phyloP scores from a whole-genome alignment of 1,140 invertebrate genomes.

The Papilio polyxenes region DNA sequence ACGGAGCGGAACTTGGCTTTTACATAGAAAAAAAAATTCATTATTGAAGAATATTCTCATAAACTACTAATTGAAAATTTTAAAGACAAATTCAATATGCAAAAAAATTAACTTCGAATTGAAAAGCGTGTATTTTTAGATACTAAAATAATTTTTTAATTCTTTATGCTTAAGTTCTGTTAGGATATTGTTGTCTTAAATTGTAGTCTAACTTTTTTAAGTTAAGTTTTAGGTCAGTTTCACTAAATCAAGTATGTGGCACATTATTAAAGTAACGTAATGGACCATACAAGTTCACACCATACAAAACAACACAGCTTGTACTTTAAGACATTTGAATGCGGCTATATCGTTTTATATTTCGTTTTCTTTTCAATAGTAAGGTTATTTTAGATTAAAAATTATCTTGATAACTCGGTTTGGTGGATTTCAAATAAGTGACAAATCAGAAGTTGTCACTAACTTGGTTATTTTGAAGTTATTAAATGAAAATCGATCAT shows the following conservation, averaged over 20 bases:
- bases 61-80: not conserved
- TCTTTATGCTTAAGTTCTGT: not conserved
- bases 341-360: not conserved
- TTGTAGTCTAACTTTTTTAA: not conserved
- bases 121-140: not conserved
- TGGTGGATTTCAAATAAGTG: not conserved
- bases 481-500: not conserved
- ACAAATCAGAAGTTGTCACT: not conserved
- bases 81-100: not conserved
- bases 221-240: not conserved
- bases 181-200: slow-evolving; percentile 11
- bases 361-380: not conserved
- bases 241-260: not conserved
- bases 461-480: not conserved
- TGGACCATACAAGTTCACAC: not conserved
- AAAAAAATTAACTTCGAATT: not conserved
- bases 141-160: not conserved
- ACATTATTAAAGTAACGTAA: not conserved
- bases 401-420: not conserved
- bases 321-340: not conserved
- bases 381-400: not conserved
- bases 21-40: not conserved
- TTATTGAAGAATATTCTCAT: not conserved
- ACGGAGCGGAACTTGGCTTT: not conserved
- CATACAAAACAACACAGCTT: not conserved